These are phyloP conservation scores for Anolis carolinensis DNA, from an alignment of 2,113 vertebrate species.

Conservation along the genomic window DNA sequence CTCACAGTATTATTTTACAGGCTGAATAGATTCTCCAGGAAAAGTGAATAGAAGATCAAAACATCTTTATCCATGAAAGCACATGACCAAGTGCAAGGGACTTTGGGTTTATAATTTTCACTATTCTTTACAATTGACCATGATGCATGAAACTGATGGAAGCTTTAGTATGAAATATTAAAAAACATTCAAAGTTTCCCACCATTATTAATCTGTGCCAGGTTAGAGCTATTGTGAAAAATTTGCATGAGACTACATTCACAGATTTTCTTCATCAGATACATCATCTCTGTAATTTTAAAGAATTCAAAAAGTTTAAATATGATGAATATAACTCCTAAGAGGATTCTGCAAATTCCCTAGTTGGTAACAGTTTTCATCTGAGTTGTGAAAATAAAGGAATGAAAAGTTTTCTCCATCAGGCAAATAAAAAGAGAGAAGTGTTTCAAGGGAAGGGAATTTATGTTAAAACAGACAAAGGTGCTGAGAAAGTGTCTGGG, in stretches of 20 bases:
- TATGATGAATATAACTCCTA: not conserved
- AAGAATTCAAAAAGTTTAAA: not conserved
- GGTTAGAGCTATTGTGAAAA: not conserved
- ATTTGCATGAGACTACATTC: not conserved
- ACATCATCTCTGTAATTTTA: not conserved
- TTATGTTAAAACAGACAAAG: not conserved
- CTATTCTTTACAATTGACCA: too few species aligned
- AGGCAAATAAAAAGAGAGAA: not conserved
- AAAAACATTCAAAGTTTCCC: too few species aligned
- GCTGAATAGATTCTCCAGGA: not conserved
- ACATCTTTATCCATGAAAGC: not conserved
- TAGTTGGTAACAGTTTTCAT: not conserved
- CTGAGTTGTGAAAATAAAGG: not conserved
- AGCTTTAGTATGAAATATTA: too few species aligned
- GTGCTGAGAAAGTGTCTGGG: not conserved
- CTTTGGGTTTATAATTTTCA: too few species aligned
- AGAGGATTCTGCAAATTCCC: not conserved
- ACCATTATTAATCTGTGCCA: not conserved
- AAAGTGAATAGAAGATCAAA: not conserved
- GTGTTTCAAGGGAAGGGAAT: not conserved
- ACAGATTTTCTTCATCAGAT: not conserved
- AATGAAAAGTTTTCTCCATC: too few species aligned
- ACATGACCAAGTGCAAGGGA: too few species aligned
- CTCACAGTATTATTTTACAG: not conserved
- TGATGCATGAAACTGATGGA: too few species aligned